phyloP scores from a whole-genome alignment of 2,797 vertebrate genomes.

The Distichodus sexfasciatus region DNA sequence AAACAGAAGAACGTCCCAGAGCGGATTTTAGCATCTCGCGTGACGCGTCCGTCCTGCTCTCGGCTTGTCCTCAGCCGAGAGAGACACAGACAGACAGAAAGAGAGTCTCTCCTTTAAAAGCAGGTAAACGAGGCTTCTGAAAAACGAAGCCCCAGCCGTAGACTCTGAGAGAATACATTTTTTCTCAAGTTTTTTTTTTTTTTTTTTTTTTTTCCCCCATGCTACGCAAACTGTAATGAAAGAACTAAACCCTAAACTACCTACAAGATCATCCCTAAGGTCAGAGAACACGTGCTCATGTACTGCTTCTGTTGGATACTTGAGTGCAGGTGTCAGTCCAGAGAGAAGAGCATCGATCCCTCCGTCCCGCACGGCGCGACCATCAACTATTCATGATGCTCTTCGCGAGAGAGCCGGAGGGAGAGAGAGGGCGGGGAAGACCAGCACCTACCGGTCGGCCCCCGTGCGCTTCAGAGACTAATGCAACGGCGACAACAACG shows the following conservation, averaged over 20 bases:
- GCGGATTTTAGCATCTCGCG: constrained; percentile 44
- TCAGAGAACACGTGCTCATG: constrained; percentile 40
- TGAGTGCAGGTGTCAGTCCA: constrained; percentile 45
- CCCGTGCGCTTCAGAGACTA: constrained; percentile 51
- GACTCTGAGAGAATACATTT: constrained; percentile 37
- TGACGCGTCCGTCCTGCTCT: constrained; percentile 58
- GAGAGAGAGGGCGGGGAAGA: too few species aligned
- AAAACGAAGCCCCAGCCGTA: constrained; percentile 49
- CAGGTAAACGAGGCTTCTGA: constrained; percentile 69
- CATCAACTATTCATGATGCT: constrained; percentile 47
- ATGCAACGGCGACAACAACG: constrained; percentile 34
- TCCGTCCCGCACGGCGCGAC: constrained; percentile 48
- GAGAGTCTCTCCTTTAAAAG: constrained; percentile 57
- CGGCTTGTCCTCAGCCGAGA: constrained; percentile 50
- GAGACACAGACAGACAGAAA: too few species aligned
- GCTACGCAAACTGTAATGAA: constrained; percentile 51
- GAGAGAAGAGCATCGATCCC: constrained; percentile 34
- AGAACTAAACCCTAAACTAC: constrained; percentile 45
- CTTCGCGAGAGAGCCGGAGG: too few species aligned
- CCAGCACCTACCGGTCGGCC: constrained; percentile 43
- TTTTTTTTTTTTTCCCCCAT: constrained; percentile 38
- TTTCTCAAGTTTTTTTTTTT: constrained; percentile 29
- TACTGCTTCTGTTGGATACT: constrained; percentile 45
- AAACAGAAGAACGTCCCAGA: constrained; percentile 66
- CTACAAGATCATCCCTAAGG: constrained; percentile 47